phyloP scores from a whole-genome alignment of 2,113 vertebrate genomes.

The Phalacrocorax carbo region DNA sequence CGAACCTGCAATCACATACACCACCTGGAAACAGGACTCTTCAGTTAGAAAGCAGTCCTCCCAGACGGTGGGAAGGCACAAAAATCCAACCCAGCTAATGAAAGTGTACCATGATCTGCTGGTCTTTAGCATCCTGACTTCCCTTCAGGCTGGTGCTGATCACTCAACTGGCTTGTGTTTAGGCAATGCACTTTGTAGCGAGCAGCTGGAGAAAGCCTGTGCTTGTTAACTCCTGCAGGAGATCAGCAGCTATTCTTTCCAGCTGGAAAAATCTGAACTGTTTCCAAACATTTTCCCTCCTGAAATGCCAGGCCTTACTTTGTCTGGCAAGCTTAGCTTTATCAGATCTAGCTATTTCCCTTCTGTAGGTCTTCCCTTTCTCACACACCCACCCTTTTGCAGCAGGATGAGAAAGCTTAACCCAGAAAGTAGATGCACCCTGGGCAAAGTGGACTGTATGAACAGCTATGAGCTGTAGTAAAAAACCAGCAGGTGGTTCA shows the following conservation, averaged over 20 bases:
- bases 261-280: neutral
- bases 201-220: neutral
- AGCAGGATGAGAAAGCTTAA: neutral
- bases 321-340: neutral
- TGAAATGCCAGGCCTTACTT: neutral
- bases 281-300: neutral
- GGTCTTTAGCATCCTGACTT: neutral
- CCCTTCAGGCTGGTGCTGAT: neutral
- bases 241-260: neutral
- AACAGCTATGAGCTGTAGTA: neutral
- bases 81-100: neutral
- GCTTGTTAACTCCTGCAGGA: neutral
- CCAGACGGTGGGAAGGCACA: neutral
- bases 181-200: neutral
- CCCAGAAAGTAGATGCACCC: neutral
- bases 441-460: neutral
- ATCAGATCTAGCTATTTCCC: neutral
- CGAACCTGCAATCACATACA: neutral
- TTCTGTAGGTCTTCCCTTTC: neutral
- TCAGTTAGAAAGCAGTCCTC: neutral
- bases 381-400: rapidly evolving
- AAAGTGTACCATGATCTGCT: neutral
- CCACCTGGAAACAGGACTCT: neutral
- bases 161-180: rapidly evolving
- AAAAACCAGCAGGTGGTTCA: neutral